Evolutionary conservation across 2,888 invertebrate genomes (phyloP).

Genomic region (Phortica okadai): DNA sequence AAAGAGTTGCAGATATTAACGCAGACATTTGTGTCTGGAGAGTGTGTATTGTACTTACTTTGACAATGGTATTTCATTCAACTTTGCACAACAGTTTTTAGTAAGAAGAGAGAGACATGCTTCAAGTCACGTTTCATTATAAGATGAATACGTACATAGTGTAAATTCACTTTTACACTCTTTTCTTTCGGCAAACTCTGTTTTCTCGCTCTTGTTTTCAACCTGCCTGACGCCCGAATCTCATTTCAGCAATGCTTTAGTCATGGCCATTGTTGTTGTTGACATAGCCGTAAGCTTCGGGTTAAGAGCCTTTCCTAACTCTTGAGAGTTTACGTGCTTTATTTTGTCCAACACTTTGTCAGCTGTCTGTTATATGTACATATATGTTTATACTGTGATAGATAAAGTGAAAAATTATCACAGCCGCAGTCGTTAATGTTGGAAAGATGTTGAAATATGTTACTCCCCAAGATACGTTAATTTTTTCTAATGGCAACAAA

Average conservation of each 20-base stretch:
- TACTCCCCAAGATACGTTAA: too few relatives aligned
- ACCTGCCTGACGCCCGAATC: neutral
- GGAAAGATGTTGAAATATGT: neutral
- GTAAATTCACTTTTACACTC: conserved; percentile 20
- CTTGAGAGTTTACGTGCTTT: conserved; percentile 60
- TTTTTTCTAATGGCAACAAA: too few relatives aligned
- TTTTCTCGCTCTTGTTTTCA: conserved; percentile 54
- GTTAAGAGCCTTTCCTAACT: conserved; percentile 68
- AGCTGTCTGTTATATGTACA: too few relatives aligned
- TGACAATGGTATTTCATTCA: neutral
- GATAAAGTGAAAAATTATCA: neutral
- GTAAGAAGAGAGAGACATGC: neutral
- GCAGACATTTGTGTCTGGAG: neutral
- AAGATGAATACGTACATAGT: neutral
- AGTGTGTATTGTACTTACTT: conserved; percentile 10
- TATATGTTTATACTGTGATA: neutral
- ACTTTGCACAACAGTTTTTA: conserved; percentile 11
- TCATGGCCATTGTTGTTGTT: neutral
- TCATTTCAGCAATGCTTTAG: conserved; percentile 17
- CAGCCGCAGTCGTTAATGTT: neutral
- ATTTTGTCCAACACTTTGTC: too few relatives aligned
- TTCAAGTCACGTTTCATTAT: conserved; percentile 24
- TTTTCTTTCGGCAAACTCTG: conserved; percentile 1
- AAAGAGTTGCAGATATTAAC: neutral
- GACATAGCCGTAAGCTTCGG: conserved; percentile 57